Conservation (phyloP, 1,140 invertebrate genomes). For the Drosophila pseudoananassae region DNA sequence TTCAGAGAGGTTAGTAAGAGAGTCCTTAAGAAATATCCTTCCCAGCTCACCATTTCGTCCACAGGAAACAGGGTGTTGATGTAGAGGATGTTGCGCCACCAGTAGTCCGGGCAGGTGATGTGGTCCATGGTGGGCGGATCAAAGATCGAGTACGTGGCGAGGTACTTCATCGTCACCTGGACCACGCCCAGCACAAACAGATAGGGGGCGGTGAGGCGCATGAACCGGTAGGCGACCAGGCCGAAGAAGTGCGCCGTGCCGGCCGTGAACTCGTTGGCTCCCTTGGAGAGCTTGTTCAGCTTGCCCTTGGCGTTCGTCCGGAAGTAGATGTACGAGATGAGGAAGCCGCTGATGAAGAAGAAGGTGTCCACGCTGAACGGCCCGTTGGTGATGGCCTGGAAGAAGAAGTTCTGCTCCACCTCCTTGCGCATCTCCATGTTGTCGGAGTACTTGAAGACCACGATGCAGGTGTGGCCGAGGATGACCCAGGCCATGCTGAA, state of each 20-base stretch:
- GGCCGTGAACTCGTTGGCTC: slow-evolving; percentile 88
- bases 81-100: slow-evolving; percentile 94
- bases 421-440: slow-evolving; percentile 92
- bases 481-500: slow-evolving; percentile 97
- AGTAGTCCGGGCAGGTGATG: slow-evolving; percentile 92
- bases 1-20: neutral
- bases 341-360: slow-evolving; percentile 92
- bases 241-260: slow-evolving; percentile 91
- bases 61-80: slow-evolving; percentile 93
- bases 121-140: slow-evolving; percentile 92
- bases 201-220: slow-evolving; percentile 93
- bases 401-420: slow-evolving; percentile 91
- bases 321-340: slow-evolving; percentile 94
- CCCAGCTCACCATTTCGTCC: slow-evolving; percentile 90
- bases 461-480: slow-evolving; percentile 94
- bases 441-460: slow-evolving; percentile 93
- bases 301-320: slow-evolving; percentile 92
- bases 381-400: slow-evolving; percentile 93
- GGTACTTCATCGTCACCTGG: slow-evolving; percentile 92
- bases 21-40: neutral
- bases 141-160: slow-evolving; percentile 91
- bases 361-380: slow-evolving; percentile 96
- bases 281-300: slow-evolving; percentile 89
- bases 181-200: slow-evolving; percentile 92
- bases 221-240: slow-evolving; percentile 91